Conservation (phyloP, 2,113 vertebrate genomes). For the Pseudopipra pipra region DNA sequence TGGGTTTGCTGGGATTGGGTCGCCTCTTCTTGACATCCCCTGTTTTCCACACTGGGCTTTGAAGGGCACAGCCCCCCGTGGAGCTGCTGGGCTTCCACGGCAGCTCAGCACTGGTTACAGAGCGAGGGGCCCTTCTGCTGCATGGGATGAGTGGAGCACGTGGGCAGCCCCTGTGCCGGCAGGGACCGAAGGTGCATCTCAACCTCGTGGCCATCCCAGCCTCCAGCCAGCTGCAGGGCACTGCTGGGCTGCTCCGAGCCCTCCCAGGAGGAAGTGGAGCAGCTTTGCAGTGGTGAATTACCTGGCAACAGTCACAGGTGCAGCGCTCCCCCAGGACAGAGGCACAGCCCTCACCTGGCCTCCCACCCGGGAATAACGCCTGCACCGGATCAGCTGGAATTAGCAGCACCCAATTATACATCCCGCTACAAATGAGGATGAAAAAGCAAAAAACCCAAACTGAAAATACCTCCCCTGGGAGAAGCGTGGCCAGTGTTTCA, state of each 20-base stretch:
- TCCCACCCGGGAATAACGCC: fast-evolving
- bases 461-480: neutral
- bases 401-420: neutral
- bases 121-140: neutral
- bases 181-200: fast-evolving
- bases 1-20: no score
- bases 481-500: neutral
- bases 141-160: fast-evolving
- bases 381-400: neutral
- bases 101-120: fast-evolving
- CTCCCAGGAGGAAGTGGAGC: neutral
- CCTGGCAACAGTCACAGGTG: neutral
- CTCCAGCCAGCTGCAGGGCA: neutral
- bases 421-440: neutral
- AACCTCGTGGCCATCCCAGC: neutral
- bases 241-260: fast-evolving
- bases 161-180: neutral
- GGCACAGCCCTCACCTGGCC: fast-evolving
- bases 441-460: neutral
- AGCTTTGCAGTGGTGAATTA: neutral
- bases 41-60: neutral
- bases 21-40: neutral
- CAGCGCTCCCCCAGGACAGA: fast-evolving
- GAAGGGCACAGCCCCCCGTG: neutral
- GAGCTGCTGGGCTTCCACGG: fast-evolving